phyloP scores from a whole-genome alignment of 64 coral and sea anemone species.

The Montipora efflorescens region DNA sequence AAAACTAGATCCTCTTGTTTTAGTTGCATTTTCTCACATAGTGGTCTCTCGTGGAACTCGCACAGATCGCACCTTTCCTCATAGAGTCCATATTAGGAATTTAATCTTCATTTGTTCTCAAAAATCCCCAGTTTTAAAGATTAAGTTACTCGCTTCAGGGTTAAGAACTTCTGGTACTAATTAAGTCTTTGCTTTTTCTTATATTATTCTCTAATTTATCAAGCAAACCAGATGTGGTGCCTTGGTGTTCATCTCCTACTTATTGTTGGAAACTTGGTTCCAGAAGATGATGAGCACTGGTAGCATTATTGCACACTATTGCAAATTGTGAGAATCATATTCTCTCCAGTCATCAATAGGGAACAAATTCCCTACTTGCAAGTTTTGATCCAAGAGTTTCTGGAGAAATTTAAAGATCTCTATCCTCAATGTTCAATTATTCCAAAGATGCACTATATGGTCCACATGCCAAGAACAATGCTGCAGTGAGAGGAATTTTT shows the following conservation, averaged over 20 bases:
- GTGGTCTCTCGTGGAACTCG: no score
- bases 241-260: slow-evolving; percentile 65
- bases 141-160: no score
- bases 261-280: slow-evolving; percentile 55
- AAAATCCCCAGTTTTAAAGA: no score
- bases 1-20: no score
- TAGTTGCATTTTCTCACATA: no score
- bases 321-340: slow-evolving; percentile 69
- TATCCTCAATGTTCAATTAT: slow-evolving; percentile 73
- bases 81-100: no score
- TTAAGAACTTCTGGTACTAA: no score
- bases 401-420: slow-evolving; percentile 41
- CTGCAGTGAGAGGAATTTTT: slow-evolving; percentile 16
- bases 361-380: slow-evolving; percentile 66
- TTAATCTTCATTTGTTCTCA: no score
- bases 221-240: slow-evolving; percentile 63
- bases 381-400: slow-evolving; percentile 65
- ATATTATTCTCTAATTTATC: background rate
- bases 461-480: slow-evolving; percentile 69
- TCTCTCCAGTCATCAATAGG: slow-evolving; percentile 55
- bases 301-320: slow-evolving; percentile 43
- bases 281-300: slow-evolving; percentile 69
- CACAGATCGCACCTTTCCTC: no score
- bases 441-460: slow-evolving; percentile 75
- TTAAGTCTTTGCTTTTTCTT: background rate